Evolutionary conservation across 2,888 invertebrate genomes (phyloP).

Genomic region (Nipponacmea schrenckii): DNA sequence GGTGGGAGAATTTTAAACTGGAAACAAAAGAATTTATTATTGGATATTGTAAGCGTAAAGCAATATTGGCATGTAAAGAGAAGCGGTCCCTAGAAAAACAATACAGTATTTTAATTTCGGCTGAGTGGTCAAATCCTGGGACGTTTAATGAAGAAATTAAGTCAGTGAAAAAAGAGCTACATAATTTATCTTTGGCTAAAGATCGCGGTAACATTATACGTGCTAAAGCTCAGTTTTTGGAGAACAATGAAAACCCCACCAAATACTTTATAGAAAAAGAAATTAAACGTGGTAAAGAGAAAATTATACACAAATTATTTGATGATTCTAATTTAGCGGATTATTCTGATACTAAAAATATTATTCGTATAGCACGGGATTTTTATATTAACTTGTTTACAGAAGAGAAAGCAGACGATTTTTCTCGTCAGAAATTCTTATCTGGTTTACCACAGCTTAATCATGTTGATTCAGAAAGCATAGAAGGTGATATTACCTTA

Average conservation of each 20-base stretch:
- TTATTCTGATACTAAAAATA: too few relatives aligned
- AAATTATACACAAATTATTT: neutral
- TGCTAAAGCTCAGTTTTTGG: slow-evolving; percentile 2
- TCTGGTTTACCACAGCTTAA: neutral
- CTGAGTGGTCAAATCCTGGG: neutral
- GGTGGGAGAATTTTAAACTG: neutral
- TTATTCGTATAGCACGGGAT: too few relatives aligned
- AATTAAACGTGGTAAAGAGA: neutral
- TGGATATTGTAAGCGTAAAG: neutral
- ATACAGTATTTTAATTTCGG: neutral
- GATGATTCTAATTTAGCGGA: neutral
- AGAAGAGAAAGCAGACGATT: too few relatives aligned
- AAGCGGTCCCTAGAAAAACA: neutral
- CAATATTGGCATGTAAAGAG: neutral
- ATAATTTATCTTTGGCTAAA: neutral
- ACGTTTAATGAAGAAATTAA: neutral
- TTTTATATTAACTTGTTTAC: too few relatives aligned
- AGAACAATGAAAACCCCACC: too few relatives aligned
- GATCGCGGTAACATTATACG: neutral
- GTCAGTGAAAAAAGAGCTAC: neutral
- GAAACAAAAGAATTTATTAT: neutral
- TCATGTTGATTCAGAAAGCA: neutral
- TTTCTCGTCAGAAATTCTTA: too few relatives aligned
- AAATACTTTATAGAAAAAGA: too few relatives aligned
- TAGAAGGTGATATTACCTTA: neutral